Conservation (phyloP, 1,140 invertebrate genomes). For the Brachionus paranguensis region DNA sequence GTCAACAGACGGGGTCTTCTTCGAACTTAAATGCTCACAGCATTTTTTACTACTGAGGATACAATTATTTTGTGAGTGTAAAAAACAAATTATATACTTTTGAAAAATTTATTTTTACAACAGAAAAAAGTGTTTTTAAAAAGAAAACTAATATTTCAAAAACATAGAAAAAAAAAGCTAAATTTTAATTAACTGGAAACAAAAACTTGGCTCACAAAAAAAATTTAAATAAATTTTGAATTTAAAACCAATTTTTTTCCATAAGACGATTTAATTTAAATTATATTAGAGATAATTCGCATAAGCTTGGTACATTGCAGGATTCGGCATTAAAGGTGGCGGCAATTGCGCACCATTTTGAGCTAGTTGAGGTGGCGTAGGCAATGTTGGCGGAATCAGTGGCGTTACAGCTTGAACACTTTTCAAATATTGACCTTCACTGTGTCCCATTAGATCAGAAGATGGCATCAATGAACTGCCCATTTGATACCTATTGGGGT, state of each 20-base stretch:
- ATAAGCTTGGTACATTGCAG: background rate
- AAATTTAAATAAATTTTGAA: background rate
- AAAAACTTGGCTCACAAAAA: background rate
- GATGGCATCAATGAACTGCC: background rate
- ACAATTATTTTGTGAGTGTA: no score
- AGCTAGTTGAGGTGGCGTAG: background rate
- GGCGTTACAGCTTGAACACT: background rate
- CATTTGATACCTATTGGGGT: background rate
- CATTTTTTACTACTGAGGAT: no score
- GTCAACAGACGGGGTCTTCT: no score
- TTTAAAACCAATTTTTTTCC: background rate
- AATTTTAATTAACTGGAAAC: background rate
- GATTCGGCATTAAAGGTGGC: background rate
- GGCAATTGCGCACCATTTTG: background rate
- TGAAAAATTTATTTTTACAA: background rate
- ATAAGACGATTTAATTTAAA: background rate
- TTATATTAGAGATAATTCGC: background rate
- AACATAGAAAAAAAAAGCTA: background rate
- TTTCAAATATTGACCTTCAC: background rate
- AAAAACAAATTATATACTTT: background rate
- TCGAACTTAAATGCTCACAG: no score
- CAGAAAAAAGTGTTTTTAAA: background rate
- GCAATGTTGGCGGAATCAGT: background rate
- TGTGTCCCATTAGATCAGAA: background rate
- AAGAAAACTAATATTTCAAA: background rate